phyloP scores from a whole-genome alignment of 2,113 vertebrate genomes.

The Natator depressus region DNA sequence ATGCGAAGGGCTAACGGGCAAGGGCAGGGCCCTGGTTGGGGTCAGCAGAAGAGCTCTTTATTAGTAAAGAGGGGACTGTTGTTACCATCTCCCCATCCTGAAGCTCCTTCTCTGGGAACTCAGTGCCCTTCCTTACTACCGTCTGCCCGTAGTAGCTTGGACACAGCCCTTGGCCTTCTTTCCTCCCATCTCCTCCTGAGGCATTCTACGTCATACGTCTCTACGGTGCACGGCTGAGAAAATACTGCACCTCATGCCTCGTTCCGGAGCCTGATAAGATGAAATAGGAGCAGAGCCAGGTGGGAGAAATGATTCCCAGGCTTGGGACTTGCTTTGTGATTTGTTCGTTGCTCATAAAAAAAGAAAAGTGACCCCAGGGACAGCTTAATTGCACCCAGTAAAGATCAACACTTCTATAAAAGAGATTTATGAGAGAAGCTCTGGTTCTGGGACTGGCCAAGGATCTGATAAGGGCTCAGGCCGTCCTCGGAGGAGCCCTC shows the following conservation, averaged over 20 bases:
- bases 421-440: constrained; percentile 70
- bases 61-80: neutral
- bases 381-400: constrained; percentile 70
- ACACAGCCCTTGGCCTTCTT: constrained; percentile 47
- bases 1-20: neutral
- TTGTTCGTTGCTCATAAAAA: constrained; percentile 72
- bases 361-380: constrained; percentile 75
- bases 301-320: constrained; percentile 62
- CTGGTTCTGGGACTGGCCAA: constrained; percentile 58
- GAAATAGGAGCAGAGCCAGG: constrained; percentile 59
- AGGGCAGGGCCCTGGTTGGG: rapidly evolving
- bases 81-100: neutral
- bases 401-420: constrained; percentile 73
- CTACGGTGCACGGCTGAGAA: neutral
- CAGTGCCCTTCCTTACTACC: neutral
- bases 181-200: constrained; percentile 27
- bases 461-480: constrained; percentile 69
- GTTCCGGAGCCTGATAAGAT: constrained; percentile 46
- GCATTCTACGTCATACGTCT: neutral
- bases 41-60: neutral
- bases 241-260: neutral
- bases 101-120: neutral
- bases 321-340: constrained; percentile 25
- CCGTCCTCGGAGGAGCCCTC: constrained; percentile 24
- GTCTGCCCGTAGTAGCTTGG: neutral